These are phyloP conservation scores for Psittacula cyanocephala DNA, from an alignment of 2,113 vertebrate genomes.

Conservation along the genomic window DNA sequence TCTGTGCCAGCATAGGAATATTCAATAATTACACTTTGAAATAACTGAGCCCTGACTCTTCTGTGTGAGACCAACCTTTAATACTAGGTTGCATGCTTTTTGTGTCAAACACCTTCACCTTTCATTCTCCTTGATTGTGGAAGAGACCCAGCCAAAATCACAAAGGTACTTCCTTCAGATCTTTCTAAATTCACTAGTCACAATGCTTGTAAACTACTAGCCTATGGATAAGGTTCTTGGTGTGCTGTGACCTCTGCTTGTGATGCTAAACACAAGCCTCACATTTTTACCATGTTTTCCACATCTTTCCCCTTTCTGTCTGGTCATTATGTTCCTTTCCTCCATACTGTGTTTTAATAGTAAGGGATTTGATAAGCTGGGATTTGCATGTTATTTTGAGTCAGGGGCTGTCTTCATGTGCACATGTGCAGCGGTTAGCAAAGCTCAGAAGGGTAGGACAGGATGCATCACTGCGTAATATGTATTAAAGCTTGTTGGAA, in stretches of 20 bases:
- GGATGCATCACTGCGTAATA: background rate
- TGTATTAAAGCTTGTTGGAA: background rate
- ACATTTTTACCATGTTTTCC: background rate
- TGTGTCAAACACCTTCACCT: background rate
- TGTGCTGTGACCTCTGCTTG: background rate
- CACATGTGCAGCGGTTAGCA: background rate
- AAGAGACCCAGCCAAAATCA: background rate
- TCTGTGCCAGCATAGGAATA: background rate
- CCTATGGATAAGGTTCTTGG: background rate
- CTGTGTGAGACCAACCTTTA: background rate
- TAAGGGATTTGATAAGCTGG: background rate
- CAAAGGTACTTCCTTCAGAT: background rate
- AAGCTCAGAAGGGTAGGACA: background rate
- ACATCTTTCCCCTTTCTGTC: background rate
- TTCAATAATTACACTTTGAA: background rate
- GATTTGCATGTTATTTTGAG: background rate
- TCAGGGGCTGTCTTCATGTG: background rate
- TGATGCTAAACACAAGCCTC: background rate
- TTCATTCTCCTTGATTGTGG: background rate
- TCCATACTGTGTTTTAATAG: background rate
- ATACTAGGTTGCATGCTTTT: background rate
- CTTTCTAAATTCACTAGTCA: background rate
- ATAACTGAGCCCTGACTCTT: background rate
- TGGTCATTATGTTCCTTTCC: background rate
- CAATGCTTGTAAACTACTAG: background rate